These are phyloP conservation scores for Baccha elongata DNA, from an alignment of 2,888 invertebrate genomes.

Conservation along the genomic window DNA sequence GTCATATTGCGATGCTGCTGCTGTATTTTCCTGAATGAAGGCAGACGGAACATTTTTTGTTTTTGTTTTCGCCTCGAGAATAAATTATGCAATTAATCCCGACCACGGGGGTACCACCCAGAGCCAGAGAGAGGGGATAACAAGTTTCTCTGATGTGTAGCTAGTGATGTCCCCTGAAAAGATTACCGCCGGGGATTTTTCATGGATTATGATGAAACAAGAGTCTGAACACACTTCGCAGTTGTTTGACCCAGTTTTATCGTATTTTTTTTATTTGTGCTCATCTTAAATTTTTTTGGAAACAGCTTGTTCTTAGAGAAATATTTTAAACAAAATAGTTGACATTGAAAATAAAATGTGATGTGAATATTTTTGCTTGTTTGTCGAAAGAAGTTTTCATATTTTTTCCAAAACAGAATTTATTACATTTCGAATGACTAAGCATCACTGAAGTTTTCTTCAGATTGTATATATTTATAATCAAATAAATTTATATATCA, in stretches of 20 bases:
- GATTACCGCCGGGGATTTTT: constrained; percentile 45
- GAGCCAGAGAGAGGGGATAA: neutral
- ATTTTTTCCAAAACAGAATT: no score
- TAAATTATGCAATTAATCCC: constrained; percentile 69
- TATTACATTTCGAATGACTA: no score
- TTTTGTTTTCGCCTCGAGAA: constrained; percentile 19
- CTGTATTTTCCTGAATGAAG: constrained; percentile 1
- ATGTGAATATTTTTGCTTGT: no score
- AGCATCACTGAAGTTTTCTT: no score
- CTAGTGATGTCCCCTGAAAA: constrained; percentile 29
- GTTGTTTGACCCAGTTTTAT: constrained; percentile 44
- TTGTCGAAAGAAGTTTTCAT: no score
- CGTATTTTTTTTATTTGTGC: neutral
- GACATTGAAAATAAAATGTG: no score
- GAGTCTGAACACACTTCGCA: constrained; percentile 51
- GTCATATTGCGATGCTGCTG: neutral
- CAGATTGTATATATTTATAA: no score
- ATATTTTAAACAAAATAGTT: neutral
- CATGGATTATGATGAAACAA: constrained; percentile 60
- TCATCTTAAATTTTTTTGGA: neutral
- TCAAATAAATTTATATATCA: no score
- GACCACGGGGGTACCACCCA: constrained; percentile 39
- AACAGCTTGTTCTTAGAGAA: constrained; percentile 15
- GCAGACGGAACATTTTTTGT: constrained; percentile 29
- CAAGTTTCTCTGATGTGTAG: constrained; percentile 12